A percentile compares a stretch with the other conserved stretches of the same genome.
phyloP scores from a whole-genome alignment of 2,113 vertebrate species.

The Sakesphorus luctuosus region DNA sequence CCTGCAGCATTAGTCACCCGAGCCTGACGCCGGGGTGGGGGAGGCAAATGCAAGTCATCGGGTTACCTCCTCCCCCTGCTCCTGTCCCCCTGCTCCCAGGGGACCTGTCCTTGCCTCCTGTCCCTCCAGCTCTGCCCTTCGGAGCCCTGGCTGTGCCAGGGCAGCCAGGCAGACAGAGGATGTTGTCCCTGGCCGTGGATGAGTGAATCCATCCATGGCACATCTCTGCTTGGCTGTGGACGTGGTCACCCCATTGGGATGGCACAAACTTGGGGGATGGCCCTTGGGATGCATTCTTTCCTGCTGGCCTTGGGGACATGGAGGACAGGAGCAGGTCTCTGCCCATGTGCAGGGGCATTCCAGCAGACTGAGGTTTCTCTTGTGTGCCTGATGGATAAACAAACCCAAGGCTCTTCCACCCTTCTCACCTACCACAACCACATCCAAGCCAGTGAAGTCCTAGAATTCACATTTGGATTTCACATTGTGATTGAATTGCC shows the following conservation, averaged over 20 bases:
- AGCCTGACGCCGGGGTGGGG: background rate
- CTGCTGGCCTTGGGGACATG: background rate
- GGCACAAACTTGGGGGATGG: fast-evolving
- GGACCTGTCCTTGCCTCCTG: background rate
- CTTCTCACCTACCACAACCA: fast-evolving
- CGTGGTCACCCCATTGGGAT: fast-evolving
- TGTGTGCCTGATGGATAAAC: background rate
- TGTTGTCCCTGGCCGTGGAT: fast-evolving
- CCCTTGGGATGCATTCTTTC: background rate
- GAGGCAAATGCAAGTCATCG: background rate
- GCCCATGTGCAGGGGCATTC: background rate
- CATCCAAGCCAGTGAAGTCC: background rate
- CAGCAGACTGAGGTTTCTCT: background rate
- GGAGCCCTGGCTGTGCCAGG: background rate
- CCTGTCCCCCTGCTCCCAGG: background rate
- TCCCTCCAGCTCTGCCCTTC: background rate
- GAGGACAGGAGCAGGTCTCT: background rate
- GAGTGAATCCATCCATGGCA: background rate
- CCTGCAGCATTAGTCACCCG: constrained; percentile 24
- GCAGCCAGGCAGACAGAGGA: fast-evolving
- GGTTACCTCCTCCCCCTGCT: background rate
- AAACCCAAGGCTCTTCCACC: background rate
- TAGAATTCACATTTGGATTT: background rate
- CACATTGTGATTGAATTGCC: background rate
- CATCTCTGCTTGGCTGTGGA: background rate